Evolutionary conservation across 2,888 invertebrate genomes (phyloP).

Genomic region (Automeris io): DNA sequence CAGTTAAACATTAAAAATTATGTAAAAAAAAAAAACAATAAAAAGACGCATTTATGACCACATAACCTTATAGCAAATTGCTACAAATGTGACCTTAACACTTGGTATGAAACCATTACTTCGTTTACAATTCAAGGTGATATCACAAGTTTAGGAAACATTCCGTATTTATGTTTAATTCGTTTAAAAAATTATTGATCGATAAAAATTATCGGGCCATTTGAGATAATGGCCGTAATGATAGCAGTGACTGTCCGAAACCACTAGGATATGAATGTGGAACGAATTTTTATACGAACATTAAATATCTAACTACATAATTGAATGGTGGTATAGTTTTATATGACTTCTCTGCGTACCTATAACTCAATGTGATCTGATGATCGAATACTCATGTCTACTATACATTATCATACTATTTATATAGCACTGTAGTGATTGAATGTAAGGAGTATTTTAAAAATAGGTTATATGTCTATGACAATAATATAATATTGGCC

Average conservation of each 20-base stretch:
- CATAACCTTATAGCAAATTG: constrained; percentile 17
- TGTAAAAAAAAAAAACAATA: too few species aligned
- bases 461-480: too few species aligned
- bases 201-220: constrained; percentile 21
- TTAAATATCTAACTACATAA: constrained; percentile 29
- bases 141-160: constrained; percentile 38
- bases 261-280: constrained; percentile 34
- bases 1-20: too few species aligned
- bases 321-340: constrained; percentile 24
- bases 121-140: constrained; percentile 41
- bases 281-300: constrained; percentile 43
- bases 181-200: constrained; percentile 13
- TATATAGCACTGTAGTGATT: too few species aligned
- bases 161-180: constrained; percentile 28
- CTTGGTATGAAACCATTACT: constrained; percentile 26
- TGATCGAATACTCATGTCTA: too few species aligned
- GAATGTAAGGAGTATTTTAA: too few species aligned
- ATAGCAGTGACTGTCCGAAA: constrained; percentile 13
- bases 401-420: too few species aligned
- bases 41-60: constrained; percentile 11
- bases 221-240: constrained; percentile 26
- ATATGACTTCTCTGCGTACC: constrained; percentile 12
- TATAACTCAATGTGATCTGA: constrained; percentile 7
- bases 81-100: constrained; percentile 14
- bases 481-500: too few species aligned